These are phyloP conservation scores for Bucorvus abyssinicus DNA, from an alignment of 2,797 vertebrate species.

Conservation along the genomic window DNA sequence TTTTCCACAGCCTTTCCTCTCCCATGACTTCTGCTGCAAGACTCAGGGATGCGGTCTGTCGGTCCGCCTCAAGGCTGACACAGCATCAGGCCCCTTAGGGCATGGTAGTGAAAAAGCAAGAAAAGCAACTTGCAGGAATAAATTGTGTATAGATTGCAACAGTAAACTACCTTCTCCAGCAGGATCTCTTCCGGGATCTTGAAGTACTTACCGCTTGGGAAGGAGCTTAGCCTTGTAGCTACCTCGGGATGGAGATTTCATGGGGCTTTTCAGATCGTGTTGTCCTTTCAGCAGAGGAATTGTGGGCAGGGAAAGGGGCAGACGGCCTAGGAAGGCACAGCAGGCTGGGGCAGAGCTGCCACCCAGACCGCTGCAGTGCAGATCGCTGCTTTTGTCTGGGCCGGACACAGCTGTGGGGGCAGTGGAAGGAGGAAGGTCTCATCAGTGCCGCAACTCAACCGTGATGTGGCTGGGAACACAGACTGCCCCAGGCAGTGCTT, in stretches of 20 bases:
- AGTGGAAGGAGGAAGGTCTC: background rate
- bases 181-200: background rate
- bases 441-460: background rate
- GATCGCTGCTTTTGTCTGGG: background rate
- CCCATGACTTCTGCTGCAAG: background rate
- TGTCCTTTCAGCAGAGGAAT: background rate
- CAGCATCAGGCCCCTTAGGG: background rate
- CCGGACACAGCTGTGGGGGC: background rate
- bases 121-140: background rate
- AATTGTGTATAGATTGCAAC: background rate
- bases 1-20: background rate
- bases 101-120: background rate
- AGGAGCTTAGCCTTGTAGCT: background rate
- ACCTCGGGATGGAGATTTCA: background rate
- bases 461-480: background rate
- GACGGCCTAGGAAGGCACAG: background rate
- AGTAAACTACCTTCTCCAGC: background rate
- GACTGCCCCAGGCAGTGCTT: background rate
- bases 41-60: background rate
- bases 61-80: constrained; percentile 2
- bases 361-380: background rate
- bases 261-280: background rate
- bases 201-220: background rate
- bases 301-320: background rate
- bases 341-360: background rate